A percentile compares a stretch with the other conserved stretches of the same genome.
Evolutionary conservation across 2,797 vertebrate species (phyloP).

Genomic region (Pelobates cultripes): DNA sequence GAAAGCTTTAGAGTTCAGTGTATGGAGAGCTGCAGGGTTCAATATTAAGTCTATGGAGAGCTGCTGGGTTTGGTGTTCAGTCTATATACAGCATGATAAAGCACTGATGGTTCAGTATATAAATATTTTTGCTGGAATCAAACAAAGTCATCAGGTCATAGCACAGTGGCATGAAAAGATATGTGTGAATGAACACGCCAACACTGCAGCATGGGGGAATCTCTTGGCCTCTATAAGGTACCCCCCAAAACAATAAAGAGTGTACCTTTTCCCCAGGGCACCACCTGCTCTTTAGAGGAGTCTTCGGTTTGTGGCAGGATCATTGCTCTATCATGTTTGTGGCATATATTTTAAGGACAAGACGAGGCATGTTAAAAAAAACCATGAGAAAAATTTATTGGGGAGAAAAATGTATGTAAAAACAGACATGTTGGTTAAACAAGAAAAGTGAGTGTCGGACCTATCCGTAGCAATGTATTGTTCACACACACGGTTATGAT

Average conservation of each 20-base stretch:
- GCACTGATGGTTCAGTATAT: no score
- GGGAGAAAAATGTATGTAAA: slow-evolving; percentile 15
- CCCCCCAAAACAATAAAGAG: not conserved
- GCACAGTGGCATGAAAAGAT: no score
- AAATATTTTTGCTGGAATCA: no score
- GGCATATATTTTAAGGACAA: slow-evolving; percentile 20
- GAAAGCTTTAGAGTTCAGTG: no score
- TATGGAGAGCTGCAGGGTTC: no score
- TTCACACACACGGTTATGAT: slow-evolving; percentile 15
- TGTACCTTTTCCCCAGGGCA: not conserved
- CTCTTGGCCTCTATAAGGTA: not conserved
- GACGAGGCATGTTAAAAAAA: slow-evolving; percentile 29
- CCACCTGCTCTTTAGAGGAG: not conserved
- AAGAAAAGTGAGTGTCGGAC: slow-evolving; percentile 25
- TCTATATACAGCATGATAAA: no score
- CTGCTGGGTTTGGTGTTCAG: no score
- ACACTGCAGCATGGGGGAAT: not conserved
- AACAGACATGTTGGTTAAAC: slow-evolving; percentile 37
- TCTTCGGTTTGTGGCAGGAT: not conserved
- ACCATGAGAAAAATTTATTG: slow-evolving; percentile 43
- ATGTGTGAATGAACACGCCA: not conserved
- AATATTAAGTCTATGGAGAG: no score
- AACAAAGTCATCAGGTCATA: no score
- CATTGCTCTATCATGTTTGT: slow-evolving; percentile 8
- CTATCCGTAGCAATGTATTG: not conserved